Evolutionary conservation across 2,113 vertebrate genomes (phyloP).

Genomic region (Pedetes capensis): DNA sequence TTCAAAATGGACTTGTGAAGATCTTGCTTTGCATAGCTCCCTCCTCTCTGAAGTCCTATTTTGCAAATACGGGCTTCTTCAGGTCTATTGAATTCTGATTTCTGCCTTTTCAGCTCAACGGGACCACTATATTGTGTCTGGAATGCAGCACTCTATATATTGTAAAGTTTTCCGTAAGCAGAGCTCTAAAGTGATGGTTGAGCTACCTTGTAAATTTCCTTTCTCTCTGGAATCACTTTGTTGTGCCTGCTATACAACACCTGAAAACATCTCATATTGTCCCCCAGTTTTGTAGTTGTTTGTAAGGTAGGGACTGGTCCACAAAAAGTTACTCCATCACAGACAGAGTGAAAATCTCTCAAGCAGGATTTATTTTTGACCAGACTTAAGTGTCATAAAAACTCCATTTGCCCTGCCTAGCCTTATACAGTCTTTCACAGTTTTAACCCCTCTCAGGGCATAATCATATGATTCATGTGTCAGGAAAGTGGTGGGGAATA

Average conservation of each 20-base stretch:
- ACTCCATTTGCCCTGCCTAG: background rate
- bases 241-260: background rate
- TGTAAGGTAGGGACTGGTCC: background rate
- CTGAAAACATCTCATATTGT: background rate
- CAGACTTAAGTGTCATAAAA: background rate
- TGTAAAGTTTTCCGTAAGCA: background rate
- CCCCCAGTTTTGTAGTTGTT: background rate
- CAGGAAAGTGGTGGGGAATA: background rate
- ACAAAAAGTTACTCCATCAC: background rate
- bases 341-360: background rate
- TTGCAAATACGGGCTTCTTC: background rate
- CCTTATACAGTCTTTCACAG: background rate
- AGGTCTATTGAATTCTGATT: background rate
- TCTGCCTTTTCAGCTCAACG: background rate
- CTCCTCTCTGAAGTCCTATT: background rate
- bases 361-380: background rate
- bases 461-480: background rate
- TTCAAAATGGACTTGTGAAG: background rate
- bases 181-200: background rate
- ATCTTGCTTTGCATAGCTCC: background rate
- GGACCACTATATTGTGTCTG: background rate
- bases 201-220: background rate
- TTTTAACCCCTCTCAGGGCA: background rate
- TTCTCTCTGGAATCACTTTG: background rate
- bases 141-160: background rate